phyloP scores from a whole-genome alignment of 2,888 invertebrate genomes.

The Cetonia aurata region DNA sequence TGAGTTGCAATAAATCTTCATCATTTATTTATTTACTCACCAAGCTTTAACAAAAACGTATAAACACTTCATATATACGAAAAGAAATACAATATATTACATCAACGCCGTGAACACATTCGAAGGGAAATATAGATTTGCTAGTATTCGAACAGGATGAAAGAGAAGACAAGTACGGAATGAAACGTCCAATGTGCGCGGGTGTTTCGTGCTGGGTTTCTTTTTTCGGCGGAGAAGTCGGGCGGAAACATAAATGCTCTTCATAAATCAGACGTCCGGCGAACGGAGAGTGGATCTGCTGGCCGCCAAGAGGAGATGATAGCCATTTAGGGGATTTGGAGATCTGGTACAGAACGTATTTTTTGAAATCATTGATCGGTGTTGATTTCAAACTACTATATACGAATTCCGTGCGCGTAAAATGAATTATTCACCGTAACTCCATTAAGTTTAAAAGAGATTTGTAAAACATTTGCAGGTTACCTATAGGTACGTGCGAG shows the following conservation, averaged over 20 bases:
- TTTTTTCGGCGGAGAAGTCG: constrained; percentile 11
- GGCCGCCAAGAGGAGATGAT: constrained; percentile 60
- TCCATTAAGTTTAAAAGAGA: too few species aligned
- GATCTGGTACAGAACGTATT: constrained; percentile 36
- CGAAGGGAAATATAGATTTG: constrained; percentile 5
- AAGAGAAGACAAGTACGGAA: background rate
- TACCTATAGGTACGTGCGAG: too few species aligned
- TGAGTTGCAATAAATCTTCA: too few species aligned
- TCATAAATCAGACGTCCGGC: constrained; percentile 61
- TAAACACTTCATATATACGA: background rate
- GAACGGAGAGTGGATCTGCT: constrained; percentile 58
- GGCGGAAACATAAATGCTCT: constrained; percentile 49
- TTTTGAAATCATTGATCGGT: constrained; percentile 34
- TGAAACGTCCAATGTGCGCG: constrained; percentile 7
- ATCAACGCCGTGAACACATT: background rate
- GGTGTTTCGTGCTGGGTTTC: constrained; percentile 18
- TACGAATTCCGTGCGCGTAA: too few species aligned
- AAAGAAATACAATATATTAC: background rate
- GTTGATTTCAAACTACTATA: background rate
- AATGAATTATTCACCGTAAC: too few species aligned
- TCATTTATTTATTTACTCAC: too few species aligned
- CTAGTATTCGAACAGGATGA: background rate
- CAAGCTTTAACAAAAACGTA: background rate
- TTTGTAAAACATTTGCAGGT: too few species aligned
- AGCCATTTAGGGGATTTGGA: constrained; percentile 62